Evolutionary conservation across 2,797 vertebrate species (phyloP), one percentile per base, ranked within the genome.

Genomic region (Brotula barbata): DNA sequence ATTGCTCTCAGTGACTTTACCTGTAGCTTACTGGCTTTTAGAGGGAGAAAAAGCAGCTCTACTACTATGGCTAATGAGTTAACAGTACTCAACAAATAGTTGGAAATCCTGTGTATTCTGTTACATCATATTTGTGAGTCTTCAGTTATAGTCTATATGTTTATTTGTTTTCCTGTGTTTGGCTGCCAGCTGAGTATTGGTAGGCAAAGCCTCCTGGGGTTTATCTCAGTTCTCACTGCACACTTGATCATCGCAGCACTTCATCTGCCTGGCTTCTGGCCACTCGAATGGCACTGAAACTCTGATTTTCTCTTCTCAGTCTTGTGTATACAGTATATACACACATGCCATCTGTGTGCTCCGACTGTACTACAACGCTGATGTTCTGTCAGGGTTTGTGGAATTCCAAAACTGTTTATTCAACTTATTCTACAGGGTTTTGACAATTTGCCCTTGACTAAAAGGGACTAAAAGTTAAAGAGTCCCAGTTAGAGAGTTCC

Each of bases 231-330:
- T 68, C 68, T 49, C 50, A 25, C 58, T 6, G 28, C 77, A 42
- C 55, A 61, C 72, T 67, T 55, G 43, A 57, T 73, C 65, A 75
- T 60, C 68, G 64, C 68, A 28, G 64, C 58, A 56, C 66, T 75
- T 81, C 75, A 48, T 74, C 62, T 77, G 72, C 73, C 82, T 81
- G 21, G 52, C 56, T 60, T 55, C 68, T 56, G 70, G 58, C 71
- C 54, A n/a, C 55, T 62, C 41, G 66, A 71, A 82, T 80, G 60
- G 68, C 50, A 53, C 45, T 42, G 64, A 71, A 33, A 13, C 57
- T 36, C 22, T 7, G 16, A n/a, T 4, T 1, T 36, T 52, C 17
- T 22, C 3, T 12, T 28, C 15, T 47, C 21, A 36, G 42, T 55
- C 16, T 36, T 52, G 53, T 66, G 49, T 55, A 12, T 12, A 36